Percentiles rank a stretch among this genome's conserved stretches.
These are phyloP conservation scores for Puffinus mauretanicus DNA, from an alignment of 2,113 vertebrate genomes.

Conservation along the genomic window DNA sequence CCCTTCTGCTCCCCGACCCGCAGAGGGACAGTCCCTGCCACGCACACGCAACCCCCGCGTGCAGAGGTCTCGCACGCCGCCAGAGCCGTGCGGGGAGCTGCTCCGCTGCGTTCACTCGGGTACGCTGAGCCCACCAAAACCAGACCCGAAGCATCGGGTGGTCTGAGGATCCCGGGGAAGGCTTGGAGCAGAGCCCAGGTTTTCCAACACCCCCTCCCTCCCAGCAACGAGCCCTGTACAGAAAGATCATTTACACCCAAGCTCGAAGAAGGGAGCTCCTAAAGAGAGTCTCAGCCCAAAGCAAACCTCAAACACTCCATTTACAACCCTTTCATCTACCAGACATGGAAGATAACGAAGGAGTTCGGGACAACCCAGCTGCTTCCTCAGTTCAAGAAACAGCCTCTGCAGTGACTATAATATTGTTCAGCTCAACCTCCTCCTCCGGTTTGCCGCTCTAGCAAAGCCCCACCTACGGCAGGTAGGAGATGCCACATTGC, in stretches of 20 bases:
- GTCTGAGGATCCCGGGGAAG: neutral
- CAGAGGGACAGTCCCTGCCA: fast-evolving
- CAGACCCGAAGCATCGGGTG: fast-evolving
- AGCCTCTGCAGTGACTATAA: neutral
- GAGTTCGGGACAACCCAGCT: neutral
- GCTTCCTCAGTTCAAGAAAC: neutral
- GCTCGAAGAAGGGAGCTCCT: neutral
- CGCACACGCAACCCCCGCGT: fast-evolving
- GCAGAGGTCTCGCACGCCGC: neutral
- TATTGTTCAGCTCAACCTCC: neutral
- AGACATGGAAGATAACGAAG: neutral
- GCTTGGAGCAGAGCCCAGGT: neutral
- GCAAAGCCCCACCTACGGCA: neutral
- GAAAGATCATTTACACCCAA: neutral
- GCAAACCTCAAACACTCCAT: neutral
- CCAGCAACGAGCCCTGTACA: neutral
- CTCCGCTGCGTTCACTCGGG: fast-evolving
- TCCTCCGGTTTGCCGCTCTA: neutral
- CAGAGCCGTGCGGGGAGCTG: fast-evolving
- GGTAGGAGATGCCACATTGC: neutral
- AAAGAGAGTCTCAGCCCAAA: neutral
- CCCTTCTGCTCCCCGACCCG: fast-evolving
- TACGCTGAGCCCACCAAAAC: fast-evolving
- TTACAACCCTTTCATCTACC: neutral
- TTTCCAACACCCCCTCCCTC: neutral